phyloP scores from a whole-genome alignment of 2,797 vertebrate genomes.

The Lindbergichthys nudifrons region DNA sequence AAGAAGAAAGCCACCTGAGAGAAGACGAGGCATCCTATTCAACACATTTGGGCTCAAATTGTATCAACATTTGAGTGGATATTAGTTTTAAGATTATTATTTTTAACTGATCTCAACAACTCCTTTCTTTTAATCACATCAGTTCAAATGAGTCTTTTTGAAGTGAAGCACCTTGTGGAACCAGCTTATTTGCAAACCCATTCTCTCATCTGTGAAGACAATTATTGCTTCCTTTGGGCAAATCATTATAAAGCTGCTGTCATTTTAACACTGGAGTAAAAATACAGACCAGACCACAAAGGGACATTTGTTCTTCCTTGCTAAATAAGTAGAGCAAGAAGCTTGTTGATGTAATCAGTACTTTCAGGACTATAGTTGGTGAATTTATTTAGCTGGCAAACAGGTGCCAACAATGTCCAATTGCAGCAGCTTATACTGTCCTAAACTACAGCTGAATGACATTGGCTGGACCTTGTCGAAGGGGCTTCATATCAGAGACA shows the following conservation, averaged over 20 bases:
- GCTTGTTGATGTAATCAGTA: neutral
- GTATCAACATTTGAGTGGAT: neutral
- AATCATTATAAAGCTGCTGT: neutral
- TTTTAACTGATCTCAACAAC: neutral
- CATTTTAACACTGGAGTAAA: too few relatives aligned
- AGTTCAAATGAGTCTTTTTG: conserved; percentile 5
- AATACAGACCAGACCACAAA: neutral
- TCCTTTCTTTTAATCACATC: neutral
- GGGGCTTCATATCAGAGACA: conserved; percentile 26
- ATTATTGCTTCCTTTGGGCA: neutral
- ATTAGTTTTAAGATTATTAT: neutral
- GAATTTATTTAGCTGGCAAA: neutral
- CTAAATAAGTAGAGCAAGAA: neutral
- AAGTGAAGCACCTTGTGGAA: conserved; percentile 24
- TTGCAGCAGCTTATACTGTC: neutral
- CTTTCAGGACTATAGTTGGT: neutral
- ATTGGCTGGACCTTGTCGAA: neutral
- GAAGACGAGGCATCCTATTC: conserved; percentile 57
- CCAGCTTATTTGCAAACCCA: conserved; percentile 3
- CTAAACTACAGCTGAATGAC: neutral
- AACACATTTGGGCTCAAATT: conserved; percentile 22
- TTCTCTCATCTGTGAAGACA: neutral
- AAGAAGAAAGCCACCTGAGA: conserved; percentile 74
- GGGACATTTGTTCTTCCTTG: neutral
- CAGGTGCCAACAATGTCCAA: conserved; percentile 4